Evolutionary conservation across 2,113 vertebrate genomes (phyloP).

Genomic region (Piaya cayana): DNA sequence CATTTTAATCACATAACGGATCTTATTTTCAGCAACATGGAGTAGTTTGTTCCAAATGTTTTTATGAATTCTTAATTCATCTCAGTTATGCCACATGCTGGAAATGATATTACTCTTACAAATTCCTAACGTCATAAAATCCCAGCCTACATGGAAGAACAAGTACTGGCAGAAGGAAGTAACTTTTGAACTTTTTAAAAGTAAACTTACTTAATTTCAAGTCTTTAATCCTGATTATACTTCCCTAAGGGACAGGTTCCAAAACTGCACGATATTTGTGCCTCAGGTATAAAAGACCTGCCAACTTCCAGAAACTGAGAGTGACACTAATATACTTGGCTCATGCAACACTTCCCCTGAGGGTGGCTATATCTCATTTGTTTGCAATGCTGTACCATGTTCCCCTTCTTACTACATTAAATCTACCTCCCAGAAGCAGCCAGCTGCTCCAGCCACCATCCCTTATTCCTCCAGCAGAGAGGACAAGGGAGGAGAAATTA

Average conservation of each 20-base stretch:
- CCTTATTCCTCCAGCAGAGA: not conserved
- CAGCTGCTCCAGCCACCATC: not conserved
- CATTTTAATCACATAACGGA: slow-evolving; percentile 61
- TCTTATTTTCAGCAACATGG: slow-evolving; percentile 55
- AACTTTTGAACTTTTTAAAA: not conserved
- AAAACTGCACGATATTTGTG: not conserved
- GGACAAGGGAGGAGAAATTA: not conserved
- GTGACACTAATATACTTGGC: not conserved
- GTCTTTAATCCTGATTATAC: not conserved
- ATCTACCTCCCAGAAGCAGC: not conserved
- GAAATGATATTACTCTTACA: not conserved
- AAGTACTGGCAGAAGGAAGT: not conserved
- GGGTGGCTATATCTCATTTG: not conserved
- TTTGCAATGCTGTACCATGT: not conserved
- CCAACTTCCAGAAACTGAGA: not conserved
- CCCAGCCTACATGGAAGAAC: not conserved
- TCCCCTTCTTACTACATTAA: not conserved
- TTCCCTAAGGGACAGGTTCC: not conserved
- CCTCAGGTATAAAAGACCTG: not conserved
- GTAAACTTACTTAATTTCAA: not conserved
- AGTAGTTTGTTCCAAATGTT: slow-evolving; percentile 49
- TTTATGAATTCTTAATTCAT: slow-evolving; percentile 34
- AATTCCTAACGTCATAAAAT: not conserved
- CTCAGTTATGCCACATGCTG: not conserved
- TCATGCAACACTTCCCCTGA: not conserved